Base-by-base conservation (phyloP, 2,797 vertebrate species). In the Loriculus beryllinus region DNA sequence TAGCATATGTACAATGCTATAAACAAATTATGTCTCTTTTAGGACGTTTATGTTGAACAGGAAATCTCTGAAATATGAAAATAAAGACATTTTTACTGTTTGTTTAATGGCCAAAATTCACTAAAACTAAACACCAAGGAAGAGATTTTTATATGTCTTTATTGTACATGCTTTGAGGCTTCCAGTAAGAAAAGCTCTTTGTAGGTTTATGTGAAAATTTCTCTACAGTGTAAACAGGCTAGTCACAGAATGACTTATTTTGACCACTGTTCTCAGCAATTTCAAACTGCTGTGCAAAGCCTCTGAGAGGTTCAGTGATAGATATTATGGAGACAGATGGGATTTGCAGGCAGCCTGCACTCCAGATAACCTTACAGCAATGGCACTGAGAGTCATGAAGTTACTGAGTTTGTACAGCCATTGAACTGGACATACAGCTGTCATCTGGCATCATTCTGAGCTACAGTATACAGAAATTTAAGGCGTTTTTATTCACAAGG, bases 241-340 rank as follows among this genome's bases (percentile, higher is more conserved):
- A 72, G 42, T 16, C 6, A 9, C 5, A 23, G 25, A 72, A 90
- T 69, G 39, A 90, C 47, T 93, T 79, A 86, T 87, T 89, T 82
- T 60, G 56, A 62, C 60, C 51, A 67, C 75, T 77, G 4, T 67
- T 40, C n/a, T 89, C 63, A 80, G 37, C 64, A 95, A 42, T 8
- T 67, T 80, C 78, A 40, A 15, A n/a, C 33, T 60, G 16, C 43
- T 86, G 60, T 65, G 51, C 59, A 90, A 86, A 93, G 20, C 15
- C 84, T 93, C 63, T 85, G 63, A 89, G 86, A 82, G 37, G 6
- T 92, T 92, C 77, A 23, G 3, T 90, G 77, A 33, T 71, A 62
- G 77, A 69, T 68, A 78, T 95, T 88, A 83, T 10, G 26, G 59
- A 84, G 83, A 93, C 20, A 93, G 47, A 92, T 82, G 70, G 20